Evolutionary conservation across 2,888 invertebrate species (phyloP), one percentile per base, ranked within the genome.

Genomic region (Cotesia congregata): DNA sequence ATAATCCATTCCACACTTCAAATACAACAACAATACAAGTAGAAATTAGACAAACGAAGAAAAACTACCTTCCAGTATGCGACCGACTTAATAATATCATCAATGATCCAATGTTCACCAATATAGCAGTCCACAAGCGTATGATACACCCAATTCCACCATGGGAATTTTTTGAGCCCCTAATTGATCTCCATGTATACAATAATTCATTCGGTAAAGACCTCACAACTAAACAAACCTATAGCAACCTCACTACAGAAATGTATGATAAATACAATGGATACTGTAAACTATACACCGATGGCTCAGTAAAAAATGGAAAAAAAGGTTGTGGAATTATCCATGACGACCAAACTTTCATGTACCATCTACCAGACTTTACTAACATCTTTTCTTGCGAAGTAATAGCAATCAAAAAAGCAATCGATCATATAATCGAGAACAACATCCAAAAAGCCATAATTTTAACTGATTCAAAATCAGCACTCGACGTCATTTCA

Each of bases 251-350:
- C 15, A 61, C 61, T 61, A 30, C 38, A 50, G 15, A n/a, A 4
- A 9, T 59, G 39, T n/a, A 30, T 1, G 71, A 71, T 38, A 9
- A 20, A 20, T 38, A 60, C 60, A 30, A 20, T 5, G n/a, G n/a
- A 15, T 20, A 30, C n/a, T 15, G 12, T 1, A 20, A 20, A 6
- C n/a, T 71, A n/a, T 71, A 59, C 20, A 71, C 71, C 4, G 60
- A 71, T 60, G 71, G 59, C 5, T 60, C 71, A 6, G 61, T 61
- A 15, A 20, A 17, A 17, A 4, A 60, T 1, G 60, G n/a, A 38
- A 71, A 71, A 5, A 39, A 61, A 17, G 71, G 71, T 1, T 59
- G 59, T 5, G 71, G 60, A 38, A 5, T 60, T 5, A 38, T 71
- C n/a, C 38, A 12, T 12, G 12, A 71, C 39, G 20, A 50, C 1